Conservation (phyloP, 2,113 vertebrate species). For the Bungarus multicinctus region DNA sequence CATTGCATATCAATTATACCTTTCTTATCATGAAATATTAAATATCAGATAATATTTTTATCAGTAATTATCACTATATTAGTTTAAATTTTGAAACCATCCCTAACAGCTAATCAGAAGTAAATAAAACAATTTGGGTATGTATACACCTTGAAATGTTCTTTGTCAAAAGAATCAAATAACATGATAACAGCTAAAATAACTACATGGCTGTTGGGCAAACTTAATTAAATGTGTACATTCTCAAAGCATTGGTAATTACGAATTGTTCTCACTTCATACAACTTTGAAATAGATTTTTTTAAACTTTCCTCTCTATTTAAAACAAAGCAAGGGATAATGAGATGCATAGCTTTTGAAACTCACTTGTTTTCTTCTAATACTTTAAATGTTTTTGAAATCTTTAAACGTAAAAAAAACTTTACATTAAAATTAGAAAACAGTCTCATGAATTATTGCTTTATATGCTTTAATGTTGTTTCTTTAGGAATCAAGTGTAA, state of each 20-base stretch:
- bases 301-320: not conserved
- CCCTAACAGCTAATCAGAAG: not conserved
- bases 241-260: conserved; percentile 60
- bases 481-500: conserved; percentile 32
- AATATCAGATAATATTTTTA: not conserved
- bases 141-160: conserved; percentile 51
- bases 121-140: conserved; percentile 46
- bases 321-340: conserved; percentile 47
- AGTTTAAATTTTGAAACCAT: not conserved
- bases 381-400: conserved; percentile 47
- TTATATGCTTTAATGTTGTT: conserved; percentile 37
- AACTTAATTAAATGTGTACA: conserved; percentile 66
- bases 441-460: conserved; percentile 9
- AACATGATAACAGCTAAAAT: conserved; percentile 38
- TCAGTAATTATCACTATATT: not conserved
- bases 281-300: conserved; percentile 41
- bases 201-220: conserved; percentile 44
- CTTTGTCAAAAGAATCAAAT: conserved; percentile 63
- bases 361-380: conserved; percentile 25
- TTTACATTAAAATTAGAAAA: conserved; percentile 23
- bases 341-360: conserved; percentile 45
- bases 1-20: not conserved
- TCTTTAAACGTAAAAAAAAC: conserved; percentile 29
- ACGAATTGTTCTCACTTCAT: conserved; percentile 55
- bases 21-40: not conserved